These are phyloP conservation scores for Hydriomena furcata DNA, from an alignment of 2,888 invertebrate genomes.

Conservation along the genomic window DNA sequence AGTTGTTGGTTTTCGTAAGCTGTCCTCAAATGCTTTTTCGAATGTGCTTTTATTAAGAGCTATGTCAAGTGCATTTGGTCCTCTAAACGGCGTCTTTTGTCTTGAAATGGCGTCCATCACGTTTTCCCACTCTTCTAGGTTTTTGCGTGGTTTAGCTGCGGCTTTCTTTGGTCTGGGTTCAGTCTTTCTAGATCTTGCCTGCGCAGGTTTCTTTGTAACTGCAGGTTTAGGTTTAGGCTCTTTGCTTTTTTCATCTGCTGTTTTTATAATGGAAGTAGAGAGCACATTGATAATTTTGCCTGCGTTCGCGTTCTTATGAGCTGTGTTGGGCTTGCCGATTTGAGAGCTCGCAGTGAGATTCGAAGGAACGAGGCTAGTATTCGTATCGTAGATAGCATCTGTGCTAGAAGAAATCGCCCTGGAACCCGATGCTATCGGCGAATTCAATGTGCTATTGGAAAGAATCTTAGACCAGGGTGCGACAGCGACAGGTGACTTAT, in stretches of 20 bases:
- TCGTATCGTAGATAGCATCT: conserved; percentile 4
- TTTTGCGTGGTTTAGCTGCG: conserved; percentile 19
- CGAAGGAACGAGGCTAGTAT: background rate
- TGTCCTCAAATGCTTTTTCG: conserved; percentile 42
- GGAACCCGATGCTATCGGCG: background rate
- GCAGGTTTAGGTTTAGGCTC: conserved; percentile 3
- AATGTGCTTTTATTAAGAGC: conserved; percentile 55
- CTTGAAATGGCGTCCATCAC: conserved; percentile 66
- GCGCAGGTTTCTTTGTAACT: conserved; percentile 8
- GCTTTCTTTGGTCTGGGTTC: conserved; percentile 18
- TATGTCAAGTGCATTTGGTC: conserved; percentile 63
- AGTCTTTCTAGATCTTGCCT: conserved; percentile 22
- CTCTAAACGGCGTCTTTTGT: conserved; percentile 68
- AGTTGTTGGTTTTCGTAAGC: conserved; percentile 37
- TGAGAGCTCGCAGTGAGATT: background rate
- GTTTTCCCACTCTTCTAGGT: conserved; percentile 58
- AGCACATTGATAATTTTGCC: conserved; percentile 28
- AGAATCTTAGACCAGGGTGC: background rate
- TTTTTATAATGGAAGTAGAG: conserved; percentile 28
- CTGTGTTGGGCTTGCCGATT: conserved; percentile 1
- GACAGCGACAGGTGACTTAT: background rate
- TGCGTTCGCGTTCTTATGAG: conserved; percentile 5
- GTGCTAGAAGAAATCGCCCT: background rate
- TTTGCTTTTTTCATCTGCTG: conserved; percentile 15
- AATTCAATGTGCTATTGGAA: background rate